A percentile compares a stretch with the other conserved stretches of the same genome.
Evolutionary conservation across 64 coral and sea anemone species (phyloP).

Genomic region (Actinia tenebrosa): DNA sequence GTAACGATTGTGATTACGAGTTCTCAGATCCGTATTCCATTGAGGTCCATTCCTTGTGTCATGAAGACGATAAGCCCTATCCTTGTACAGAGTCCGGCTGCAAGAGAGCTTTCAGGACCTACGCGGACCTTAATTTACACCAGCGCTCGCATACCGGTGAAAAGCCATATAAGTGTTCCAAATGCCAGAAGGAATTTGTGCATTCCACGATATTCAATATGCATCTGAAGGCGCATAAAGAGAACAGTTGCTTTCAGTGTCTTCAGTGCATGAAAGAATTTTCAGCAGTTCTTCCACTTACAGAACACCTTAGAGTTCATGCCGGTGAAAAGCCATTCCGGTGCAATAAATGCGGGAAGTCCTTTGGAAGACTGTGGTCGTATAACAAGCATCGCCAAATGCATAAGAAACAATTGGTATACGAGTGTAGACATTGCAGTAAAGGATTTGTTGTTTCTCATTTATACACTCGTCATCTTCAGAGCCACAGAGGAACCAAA

Average conservation of each 20-base stretch:
- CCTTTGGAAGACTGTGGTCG: conserved; percentile 19
- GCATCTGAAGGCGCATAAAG: conserved; percentile 12
- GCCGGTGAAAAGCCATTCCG: conserved; percentile 32
- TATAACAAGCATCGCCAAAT: conserved; percentile 16
- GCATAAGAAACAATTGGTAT: conserved; percentile 23
- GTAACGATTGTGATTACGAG: background rate
- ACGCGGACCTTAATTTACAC: conserved; percentile 8
- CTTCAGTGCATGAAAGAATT: background rate
- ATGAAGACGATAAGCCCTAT: conserved; percentile 17
- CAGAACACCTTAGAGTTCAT: conserved; percentile 18
- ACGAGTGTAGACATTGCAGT: background rate
- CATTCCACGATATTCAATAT: background rate
- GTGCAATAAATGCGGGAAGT: conserved; percentile 26
- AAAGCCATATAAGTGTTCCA: conserved; percentile 7
- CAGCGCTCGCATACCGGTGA: conserved; percentile 1
- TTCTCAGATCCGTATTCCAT: conserved; percentile 27
- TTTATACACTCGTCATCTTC: conserved; percentile 16
- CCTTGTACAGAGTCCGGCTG: background rate
- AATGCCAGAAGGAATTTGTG: background rate
- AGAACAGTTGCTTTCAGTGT: background rate
- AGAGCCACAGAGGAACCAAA: conserved; percentile 9
- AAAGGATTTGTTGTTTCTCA: conserved; percentile 10
- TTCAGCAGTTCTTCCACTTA: background rate
- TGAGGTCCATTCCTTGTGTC: background rate
- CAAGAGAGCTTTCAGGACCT: conserved; percentile 6